phyloP scores from a whole-genome alignment of 2,113 vertebrate genomes.

The Upupa epops region DNA sequence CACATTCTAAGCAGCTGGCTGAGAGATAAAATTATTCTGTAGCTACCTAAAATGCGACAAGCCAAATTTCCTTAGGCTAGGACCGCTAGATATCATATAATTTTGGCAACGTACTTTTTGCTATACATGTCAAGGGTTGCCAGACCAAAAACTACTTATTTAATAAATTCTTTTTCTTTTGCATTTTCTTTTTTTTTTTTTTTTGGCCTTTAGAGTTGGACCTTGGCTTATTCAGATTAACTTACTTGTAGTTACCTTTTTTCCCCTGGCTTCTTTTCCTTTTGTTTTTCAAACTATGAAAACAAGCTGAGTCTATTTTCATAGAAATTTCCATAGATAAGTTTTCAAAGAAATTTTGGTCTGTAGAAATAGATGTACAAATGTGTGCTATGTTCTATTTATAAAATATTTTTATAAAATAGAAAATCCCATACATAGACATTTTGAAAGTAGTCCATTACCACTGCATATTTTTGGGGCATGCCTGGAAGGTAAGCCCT shows the following conservation, averaged over 20 bases:
- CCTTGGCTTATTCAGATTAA: not conserved
- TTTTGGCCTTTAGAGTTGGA: not conserved
- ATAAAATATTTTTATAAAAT: no score
- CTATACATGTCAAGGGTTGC: not conserved
- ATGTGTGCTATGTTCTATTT: no score
- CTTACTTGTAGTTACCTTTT: not conserved
- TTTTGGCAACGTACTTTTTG: not conserved
- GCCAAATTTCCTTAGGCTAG: fast-evolving
- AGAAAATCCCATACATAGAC: not conserved
- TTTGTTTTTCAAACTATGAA: no score
- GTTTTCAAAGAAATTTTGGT: no score
- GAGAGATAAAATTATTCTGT: not conserved
- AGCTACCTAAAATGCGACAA: not conserved
- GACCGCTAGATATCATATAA: not conserved
- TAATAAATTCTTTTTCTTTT: not conserved
- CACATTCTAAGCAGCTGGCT: not conserved
- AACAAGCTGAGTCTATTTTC: not conserved
- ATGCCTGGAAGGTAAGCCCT: no score
- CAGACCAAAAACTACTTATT: not conserved
- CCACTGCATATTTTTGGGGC: not conserved
- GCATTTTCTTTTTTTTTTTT: no score
- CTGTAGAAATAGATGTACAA: no score
- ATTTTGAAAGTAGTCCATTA: not conserved
- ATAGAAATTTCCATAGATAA: no score
- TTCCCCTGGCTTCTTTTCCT: no score